phyloP scores from a whole-genome alignment of 92 coral and sea anemone species.

The Pocillopora meandrina region DNA sequence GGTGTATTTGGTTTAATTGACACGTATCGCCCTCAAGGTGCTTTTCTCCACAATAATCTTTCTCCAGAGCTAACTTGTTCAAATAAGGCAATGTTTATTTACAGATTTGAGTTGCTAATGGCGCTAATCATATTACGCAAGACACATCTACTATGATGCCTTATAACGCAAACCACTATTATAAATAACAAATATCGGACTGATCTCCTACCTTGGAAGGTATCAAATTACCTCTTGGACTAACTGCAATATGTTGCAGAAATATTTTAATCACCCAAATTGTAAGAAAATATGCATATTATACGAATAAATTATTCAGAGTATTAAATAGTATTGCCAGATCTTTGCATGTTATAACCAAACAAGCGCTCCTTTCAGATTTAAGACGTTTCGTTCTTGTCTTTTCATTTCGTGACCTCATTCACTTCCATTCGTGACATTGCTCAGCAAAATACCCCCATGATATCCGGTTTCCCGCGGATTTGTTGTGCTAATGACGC shows the following conservation, averaged over 20 bases:
- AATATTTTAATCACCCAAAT: background rate
- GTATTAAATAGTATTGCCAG: background rate
- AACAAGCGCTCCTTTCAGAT: background rate
- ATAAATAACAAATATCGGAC: background rate
- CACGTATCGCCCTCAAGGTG: background rate
- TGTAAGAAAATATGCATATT: slow-evolving; percentile 10
- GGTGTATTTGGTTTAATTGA: background rate
- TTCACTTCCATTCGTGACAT: background rate
- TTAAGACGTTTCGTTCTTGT: background rate
- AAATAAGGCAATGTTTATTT: slow-evolving; percentile 15
- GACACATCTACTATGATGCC: background rate
- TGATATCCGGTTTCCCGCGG: background rate
- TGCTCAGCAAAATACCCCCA: background rate
- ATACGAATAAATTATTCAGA: slow-evolving; percentile 32
- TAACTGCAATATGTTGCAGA: slow-evolving; percentile 25
- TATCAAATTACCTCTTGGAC: slow-evolving; percentile 9
- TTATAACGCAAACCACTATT: background rate
- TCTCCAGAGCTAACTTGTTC: background rate
- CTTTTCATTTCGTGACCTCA: slow-evolving; percentile 14
- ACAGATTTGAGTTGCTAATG: background rate
- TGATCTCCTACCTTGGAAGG: background rate
- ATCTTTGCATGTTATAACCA: background rate
- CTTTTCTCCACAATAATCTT: background rate
- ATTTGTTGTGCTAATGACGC: background rate
- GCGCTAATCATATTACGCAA: background rate